Base-by-base conservation (phyloP, 2,888 invertebrate species). In the Polydrusus tereticollis region DNA sequence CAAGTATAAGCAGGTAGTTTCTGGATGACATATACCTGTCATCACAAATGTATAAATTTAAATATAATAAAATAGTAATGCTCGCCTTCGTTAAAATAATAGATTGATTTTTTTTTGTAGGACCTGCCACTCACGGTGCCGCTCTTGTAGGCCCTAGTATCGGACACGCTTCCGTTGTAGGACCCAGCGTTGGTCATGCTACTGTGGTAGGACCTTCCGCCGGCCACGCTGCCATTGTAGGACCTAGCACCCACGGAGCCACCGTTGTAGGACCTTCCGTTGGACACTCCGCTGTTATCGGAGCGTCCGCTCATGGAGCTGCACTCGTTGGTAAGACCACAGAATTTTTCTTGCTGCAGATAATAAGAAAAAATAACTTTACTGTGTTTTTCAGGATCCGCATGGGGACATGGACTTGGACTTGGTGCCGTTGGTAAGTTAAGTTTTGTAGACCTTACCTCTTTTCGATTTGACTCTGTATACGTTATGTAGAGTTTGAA, bases 201-300 rank as follows among this genome's bases (percentile, higher is more conserved):
- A 69, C 73, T 14, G 47, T 77, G 3, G 75, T 74, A 45, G 73
- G 73, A 67, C 72, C 72, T 21, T 26, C 26, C 20, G 67, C 47
- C 38, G 67, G 58, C 43, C 47, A 33, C 21, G 57, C 58, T 10
- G 16, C 58, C 16, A 14, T 67, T 20, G 23, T 67, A 41, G 58
- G 77, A 72, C 69, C 72, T 38, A 21, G 16, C 14, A 50, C 66
- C 29, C 69, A 63, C 26, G 59, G 29, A 20, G 58, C 64, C 47
- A 50, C 71, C 18, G 62, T 69, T 47, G 60, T 72, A 29, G 74
- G 71, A 59, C 55, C 65, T 7, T 20, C 36, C 29, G 69, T 55
- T 41, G 55, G 55, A 55, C 43, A 43, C 16, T 29, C 47, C 16
- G 57, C 57, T 33, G 21, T 57, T 8, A 14, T 63, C 29, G 72